Conservation (phyloP, 1,140 invertebrate species). For the Aleiodes sp. region DNA sequence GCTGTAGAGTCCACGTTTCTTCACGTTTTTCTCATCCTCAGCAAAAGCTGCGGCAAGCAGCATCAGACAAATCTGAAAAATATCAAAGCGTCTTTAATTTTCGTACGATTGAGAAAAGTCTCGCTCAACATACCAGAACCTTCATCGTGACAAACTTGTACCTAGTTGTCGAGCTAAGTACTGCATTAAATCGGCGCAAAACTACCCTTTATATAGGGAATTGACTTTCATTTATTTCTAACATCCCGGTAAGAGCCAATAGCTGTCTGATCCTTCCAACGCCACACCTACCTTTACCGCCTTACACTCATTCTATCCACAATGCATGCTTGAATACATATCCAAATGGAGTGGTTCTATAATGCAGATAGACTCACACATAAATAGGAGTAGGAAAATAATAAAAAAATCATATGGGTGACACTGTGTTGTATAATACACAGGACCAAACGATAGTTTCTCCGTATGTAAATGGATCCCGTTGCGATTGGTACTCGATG, state of each 20-base stretch:
- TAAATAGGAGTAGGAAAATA: not conserved
- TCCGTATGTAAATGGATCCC: conserved; percentile 15
- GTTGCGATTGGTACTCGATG: conserved; percentile 2
- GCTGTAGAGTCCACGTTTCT: conserved; percentile 57
- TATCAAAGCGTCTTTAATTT: not conserved
- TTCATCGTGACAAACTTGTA: conserved; percentile 54
- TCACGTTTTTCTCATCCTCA: conserved; percentile 50
- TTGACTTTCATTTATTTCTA: conserved; percentile 63
- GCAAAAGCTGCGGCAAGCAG: conserved; percentile 55
- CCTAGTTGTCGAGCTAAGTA: conserved; percentile 48
- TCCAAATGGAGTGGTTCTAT: conserved; percentile 48
- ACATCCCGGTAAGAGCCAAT: conserved; percentile 61
- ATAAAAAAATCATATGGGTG: not conserved
- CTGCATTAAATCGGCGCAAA: conserved; percentile 52
- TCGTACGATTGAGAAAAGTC: not conserved
- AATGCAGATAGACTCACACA: conserved; percentile 37
- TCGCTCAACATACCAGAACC: conserved; percentile 62
- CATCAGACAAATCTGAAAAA: conserved; percentile 55
- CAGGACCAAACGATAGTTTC: conserved; percentile 20
- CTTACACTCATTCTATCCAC: conserved; percentile 49
- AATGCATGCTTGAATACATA: conserved; percentile 14
- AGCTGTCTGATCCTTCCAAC: conserved; percentile 45
- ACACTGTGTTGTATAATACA: conserved; percentile 22
- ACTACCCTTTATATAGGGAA: conserved; percentile 67
- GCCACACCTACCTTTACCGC: conserved; percentile 57